Percentiles rank a stretch among this genome's conserved stretches.
phyloP scores from a whole-genome alignment of 2,113 vertebrate genomes.

The Echinops telfairi region DNA sequence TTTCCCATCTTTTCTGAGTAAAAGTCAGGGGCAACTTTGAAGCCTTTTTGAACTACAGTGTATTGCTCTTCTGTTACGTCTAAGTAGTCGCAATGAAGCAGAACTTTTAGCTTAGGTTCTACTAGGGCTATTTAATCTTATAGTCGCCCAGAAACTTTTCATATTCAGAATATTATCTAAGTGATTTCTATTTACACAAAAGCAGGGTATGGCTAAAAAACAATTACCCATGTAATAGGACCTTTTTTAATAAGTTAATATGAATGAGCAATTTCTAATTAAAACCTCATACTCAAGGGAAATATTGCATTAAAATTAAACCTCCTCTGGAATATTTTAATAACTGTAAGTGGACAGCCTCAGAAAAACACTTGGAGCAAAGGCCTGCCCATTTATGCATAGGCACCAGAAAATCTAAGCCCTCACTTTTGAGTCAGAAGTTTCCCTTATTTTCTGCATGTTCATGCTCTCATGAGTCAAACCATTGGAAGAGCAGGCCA shows the following conservation, averaged over 20 bases:
- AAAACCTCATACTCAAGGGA: slow-evolving; percentile 26
- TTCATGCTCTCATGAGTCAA: slow-evolving; percentile 50
- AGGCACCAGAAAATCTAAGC: background rate
- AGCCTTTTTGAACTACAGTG: background rate
- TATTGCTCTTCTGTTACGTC: slow-evolving; percentile 15
- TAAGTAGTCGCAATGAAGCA: background rate
- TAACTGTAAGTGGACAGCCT: background rate
- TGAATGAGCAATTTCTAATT: slow-evolving; percentile 59
- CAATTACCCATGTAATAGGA: background rate
- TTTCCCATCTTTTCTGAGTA: background rate
- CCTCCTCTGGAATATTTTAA: slow-evolving; percentile 52
- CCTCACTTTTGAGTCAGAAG: slow-evolving; percentile 31
- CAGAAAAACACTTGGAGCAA: background rate
- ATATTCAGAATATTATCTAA: background rate
- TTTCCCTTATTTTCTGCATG: slow-evolving; percentile 40
- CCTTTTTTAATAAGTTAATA: slow-evolving; percentile 46
- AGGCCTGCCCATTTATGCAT: background rate
- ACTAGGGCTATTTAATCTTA: background rate
- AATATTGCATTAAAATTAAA: slow-evolving; percentile 41
- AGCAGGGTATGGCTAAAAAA: background rate
- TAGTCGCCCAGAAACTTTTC: background rate
- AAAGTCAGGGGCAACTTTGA: background rate
- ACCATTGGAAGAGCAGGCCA: slow-evolving; percentile 25
- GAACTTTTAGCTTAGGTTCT: slow-evolving; percentile 15
- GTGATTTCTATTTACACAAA: slow-evolving; percentile 29